A percentile compares a stretch with the other conserved stretches of the same genome.
Conservation (phyloP, 2,113 vertebrate species). For the Tor tambroides region DNA sequence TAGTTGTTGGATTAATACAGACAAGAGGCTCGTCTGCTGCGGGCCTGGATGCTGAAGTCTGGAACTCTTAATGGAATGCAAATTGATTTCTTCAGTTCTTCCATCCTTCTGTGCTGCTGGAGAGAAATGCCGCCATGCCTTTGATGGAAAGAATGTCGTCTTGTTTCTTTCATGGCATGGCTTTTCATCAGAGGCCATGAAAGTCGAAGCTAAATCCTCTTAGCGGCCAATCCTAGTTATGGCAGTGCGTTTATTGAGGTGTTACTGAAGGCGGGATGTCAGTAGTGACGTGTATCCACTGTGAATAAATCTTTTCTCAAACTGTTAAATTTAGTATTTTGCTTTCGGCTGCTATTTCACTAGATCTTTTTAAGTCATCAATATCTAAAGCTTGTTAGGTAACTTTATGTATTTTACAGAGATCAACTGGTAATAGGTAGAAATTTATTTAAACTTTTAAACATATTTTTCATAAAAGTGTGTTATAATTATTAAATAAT, state of each 20-base stretch:
- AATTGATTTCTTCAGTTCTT: conserved; percentile 58
- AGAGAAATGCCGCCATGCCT: conserved; percentile 34
- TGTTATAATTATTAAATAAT: background rate
- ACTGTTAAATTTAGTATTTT: background rate
- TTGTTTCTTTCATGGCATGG: conserved; percentile 39
- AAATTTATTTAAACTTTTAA: background rate
- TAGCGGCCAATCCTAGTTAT: conserved; percentile 30
- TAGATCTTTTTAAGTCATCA: background rate
- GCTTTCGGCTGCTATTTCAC: background rate
- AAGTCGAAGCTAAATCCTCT: conserved; percentile 46
- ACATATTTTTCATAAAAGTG: background rate
- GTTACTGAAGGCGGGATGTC: background rate
- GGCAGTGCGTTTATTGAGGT: conserved; percentile 17
- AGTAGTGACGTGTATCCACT: background rate
- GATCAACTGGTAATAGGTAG: background rate
- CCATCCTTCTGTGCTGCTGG: conserved; percentile 19
- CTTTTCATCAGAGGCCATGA: conserved; percentile 46
- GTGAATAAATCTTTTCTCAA: background rate
- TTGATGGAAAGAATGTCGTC: conserved; percentile 48
- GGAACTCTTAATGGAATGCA: conserved; percentile 61
- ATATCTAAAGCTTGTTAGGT: background rate
- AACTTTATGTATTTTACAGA: background rate
- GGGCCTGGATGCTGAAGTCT: conserved; percentile 34
- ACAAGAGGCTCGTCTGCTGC: conserved; percentile 47
- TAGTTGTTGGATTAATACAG: conserved; percentile 54